phyloP scores from a whole-genome alignment of 2,113 vertebrate genomes.

The Plecotus auritus region DNA sequence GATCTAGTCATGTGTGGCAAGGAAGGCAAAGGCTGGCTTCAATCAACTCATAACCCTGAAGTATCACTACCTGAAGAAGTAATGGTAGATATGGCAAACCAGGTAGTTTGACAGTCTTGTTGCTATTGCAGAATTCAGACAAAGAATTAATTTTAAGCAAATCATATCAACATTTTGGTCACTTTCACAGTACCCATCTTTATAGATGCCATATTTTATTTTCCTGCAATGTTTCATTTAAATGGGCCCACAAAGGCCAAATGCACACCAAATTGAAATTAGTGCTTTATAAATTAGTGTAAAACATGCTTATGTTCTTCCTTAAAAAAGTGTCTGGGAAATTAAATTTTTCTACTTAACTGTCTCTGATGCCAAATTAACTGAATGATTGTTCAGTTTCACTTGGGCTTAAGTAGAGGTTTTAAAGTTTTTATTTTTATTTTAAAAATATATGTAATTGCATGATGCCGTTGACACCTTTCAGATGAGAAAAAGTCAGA shows the following conservation, averaged over 20 bases:
- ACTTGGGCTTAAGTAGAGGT: not conserved
- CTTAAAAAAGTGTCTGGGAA: not conserved
- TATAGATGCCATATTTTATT: not conserved
- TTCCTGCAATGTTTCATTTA: not conserved
- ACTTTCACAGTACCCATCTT: not conserved
- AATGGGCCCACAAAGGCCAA: not conserved
- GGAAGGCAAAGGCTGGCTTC: not conserved
- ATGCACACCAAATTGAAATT: not conserved
- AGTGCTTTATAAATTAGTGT: not conserved
- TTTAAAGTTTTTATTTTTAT: not conserved
- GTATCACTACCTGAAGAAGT: not conserved
- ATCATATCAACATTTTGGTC: not conserved
- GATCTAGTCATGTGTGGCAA: not conserved
- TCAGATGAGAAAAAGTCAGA: not conserved
- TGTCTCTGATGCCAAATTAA: not conserved
- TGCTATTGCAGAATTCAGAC: not conserved
- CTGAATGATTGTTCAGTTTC: not conserved
- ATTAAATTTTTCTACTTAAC: not conserved
- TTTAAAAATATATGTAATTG: slow-evolving; percentile 19
- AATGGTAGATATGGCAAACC: not conserved
- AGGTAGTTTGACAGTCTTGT: not conserved
- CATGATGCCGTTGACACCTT: not conserved
- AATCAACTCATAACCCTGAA: not conserved
- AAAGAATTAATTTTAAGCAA: not conserved
- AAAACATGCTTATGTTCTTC: not conserved